A percentile compares a stretch with the other conserved stretches of the same genome.
These are phyloP conservation scores for Struthidea cinerea DNA, from an alignment of 2,113 vertebrate genomes.

Conservation along the genomic window DNA sequence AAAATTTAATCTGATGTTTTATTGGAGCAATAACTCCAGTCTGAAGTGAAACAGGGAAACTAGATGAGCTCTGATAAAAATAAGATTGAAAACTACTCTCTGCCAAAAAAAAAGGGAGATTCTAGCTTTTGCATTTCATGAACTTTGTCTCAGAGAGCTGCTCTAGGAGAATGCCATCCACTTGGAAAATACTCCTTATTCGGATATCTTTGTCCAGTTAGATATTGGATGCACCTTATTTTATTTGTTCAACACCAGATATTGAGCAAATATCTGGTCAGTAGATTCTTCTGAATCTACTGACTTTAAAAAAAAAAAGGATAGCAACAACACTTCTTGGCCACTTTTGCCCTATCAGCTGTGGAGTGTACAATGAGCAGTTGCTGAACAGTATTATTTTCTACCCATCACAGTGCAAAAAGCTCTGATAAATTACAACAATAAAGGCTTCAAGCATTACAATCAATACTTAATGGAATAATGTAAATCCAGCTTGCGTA, in stretches of 20 bases:
- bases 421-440: slow-evolving; percentile 52
- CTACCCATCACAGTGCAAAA: slow-evolving; percentile 25
- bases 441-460: slow-evolving; percentile 58
- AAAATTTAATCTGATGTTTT: not conserved
- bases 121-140: not conserved
- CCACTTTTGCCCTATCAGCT: not conserved
- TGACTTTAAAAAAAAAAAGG: not conserved
- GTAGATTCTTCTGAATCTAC: not conserved
- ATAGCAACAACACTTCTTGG: not conserved
- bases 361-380: not conserved
- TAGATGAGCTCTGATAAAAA: not conserved
- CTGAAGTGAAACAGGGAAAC: not conserved
- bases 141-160: not conserved
- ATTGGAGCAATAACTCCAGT: not conserved
- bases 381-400: slow-evolving; percentile 11
- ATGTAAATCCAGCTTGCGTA: slow-evolving; percentile 48
- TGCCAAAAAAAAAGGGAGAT: not conserved
- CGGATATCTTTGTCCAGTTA: not conserved
- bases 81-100: not conserved
- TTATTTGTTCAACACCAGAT: not conserved
- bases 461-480: slow-evolving; percentile 64
- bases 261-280: too few relatives aligned
- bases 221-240: not conserved
- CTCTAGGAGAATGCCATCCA: not conserved
- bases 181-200: not conserved